phyloP scores from a whole-genome alignment of 2,113 vertebrate genomes.

The Coryphaenoides rupestris region DNA sequence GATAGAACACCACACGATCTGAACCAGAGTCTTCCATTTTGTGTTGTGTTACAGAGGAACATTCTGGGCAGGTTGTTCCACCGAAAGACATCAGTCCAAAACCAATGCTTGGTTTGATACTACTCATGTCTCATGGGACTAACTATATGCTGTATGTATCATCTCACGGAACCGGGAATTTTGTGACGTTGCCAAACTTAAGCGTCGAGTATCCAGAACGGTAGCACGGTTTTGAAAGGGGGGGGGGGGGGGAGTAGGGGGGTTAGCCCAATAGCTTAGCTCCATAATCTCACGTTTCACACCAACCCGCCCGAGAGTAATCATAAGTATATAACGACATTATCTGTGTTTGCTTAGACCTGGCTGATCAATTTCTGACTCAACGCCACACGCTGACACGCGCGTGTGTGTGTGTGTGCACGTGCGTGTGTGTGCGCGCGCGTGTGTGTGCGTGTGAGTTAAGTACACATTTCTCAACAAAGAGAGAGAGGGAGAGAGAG shows the following conservation, averaged over 20 bases:
- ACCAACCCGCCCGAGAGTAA: constrained; percentile 16
- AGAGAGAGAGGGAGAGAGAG: not conserved
- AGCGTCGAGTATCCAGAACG: not conserved
- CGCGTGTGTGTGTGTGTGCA: constrained; percentile 54
- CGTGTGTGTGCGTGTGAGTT: not conserved
- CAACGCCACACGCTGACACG: constrained; percentile 65
- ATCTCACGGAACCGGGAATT: too few relatives aligned
- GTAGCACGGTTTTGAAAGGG: too few relatives aligned
- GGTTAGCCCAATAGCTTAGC: constrained; percentile 16
- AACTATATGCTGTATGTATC: constrained; percentile 32
- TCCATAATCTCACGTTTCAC: constrained; percentile 7
- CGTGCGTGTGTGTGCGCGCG: constrained; percentile 12
- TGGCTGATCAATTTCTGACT: constrained; percentile 12
- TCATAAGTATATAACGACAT: not conserved
- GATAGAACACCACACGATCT: constrained; percentile 9
- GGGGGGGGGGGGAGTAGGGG: too few relatives aligned
- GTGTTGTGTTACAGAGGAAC: constrained; percentile 46
- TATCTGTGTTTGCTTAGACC: constrained; percentile 14
- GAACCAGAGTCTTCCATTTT: constrained; percentile 43
- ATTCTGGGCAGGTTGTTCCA: constrained; percentile 36
- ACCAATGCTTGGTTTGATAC: constrained; percentile 53
- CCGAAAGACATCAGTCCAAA: constrained; percentile 30
- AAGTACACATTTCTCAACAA: constrained; percentile 26
- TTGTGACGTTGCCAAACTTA: too few relatives aligned
- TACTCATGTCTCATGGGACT: constrained; percentile 36